Evolutionary conservation across 2,113 vertebrate species (phyloP), one percentile per base, ranked within the genome.

Genomic region (Paratilapia polleni): DNA sequence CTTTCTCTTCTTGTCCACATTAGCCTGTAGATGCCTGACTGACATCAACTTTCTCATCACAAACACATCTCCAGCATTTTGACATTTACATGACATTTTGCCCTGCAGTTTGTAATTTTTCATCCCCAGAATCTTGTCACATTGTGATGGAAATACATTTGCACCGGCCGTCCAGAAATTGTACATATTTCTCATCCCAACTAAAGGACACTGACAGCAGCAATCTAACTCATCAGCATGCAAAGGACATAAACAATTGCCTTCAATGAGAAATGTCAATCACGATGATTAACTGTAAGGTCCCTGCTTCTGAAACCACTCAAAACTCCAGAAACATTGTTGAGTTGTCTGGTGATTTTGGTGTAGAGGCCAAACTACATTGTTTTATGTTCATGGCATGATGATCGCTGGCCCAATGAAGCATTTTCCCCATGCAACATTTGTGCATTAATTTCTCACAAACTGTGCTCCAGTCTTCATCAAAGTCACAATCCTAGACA

Each of bases 61-160:
- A 75, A 75, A 57, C 20, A 75, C 49, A 22, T 36, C 26, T 73
- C 68, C 11, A 31, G 28, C 47, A 52, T 56, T 74, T 56, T 74
- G 70, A 74, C 49, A 74, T 74, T 75, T 75, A 36, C 28, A 75
- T 17, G 70, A 75, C 70, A 57, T 75, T 75, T 75, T 75, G 28
- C 52, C 49, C 31, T 75, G 52, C 52, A 36, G 13, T 75, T 56
- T 57, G 70, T 28, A 56, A 38, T 38, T 57, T 75, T 56, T 75
- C 70, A 75, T 56, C 70, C 70, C 20, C 70, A 36, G 8, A 38
- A 22, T 75, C 56, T 57, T 75, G 70, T 57, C 52, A 57, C 34
- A 24, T 36, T 24, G 70, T 75, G 31, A 75, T 75, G 52, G 52
- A 36, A 56, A 57, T 22, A 75, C 70, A 75, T 75, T 75, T 75